Evolutionary conservation across 2,113 vertebrate genomes (phyloP).

Genomic region (Rattus rattus): DNA sequence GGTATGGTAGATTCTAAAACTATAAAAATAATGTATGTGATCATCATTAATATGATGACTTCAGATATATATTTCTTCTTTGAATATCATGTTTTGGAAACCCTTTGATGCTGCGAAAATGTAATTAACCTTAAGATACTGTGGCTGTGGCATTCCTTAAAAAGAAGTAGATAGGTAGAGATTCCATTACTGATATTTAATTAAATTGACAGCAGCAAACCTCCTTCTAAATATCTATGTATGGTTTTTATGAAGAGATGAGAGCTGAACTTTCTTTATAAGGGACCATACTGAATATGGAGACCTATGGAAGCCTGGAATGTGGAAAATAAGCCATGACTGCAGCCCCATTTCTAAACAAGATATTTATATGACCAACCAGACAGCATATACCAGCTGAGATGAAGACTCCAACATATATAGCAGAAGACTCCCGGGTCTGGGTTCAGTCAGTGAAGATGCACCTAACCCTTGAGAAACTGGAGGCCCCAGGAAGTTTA

Average conservation of each 20-base stretch:
- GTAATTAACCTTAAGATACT: background rate
- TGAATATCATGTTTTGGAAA: conserved; percentile 4
- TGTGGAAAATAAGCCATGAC: background rate
- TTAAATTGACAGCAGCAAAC: background rate
- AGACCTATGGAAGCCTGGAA: background rate
- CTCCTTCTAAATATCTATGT: background rate
- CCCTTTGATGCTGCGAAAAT: background rate
- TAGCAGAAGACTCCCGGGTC: no score
- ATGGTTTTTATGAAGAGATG: background rate
- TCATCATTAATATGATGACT: background rate
- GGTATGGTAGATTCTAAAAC: background rate
- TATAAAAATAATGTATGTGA: background rate
- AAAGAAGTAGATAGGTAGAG: background rate
- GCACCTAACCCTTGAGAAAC: no score
- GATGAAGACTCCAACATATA: no score
- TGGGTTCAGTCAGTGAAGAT: no score
- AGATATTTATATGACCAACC: no score
- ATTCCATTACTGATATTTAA: background rate
- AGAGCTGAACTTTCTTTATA: background rate
- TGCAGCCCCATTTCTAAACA: background rate
- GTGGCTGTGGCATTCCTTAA: background rate
- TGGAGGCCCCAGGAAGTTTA: no score
- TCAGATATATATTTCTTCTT: background rate
- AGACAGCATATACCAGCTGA: no score
- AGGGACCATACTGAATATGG: background rate